phyloP scores from a whole-genome alignment of 1,140 invertebrate genomes.

The Sweltsa coloradensis region DNA sequence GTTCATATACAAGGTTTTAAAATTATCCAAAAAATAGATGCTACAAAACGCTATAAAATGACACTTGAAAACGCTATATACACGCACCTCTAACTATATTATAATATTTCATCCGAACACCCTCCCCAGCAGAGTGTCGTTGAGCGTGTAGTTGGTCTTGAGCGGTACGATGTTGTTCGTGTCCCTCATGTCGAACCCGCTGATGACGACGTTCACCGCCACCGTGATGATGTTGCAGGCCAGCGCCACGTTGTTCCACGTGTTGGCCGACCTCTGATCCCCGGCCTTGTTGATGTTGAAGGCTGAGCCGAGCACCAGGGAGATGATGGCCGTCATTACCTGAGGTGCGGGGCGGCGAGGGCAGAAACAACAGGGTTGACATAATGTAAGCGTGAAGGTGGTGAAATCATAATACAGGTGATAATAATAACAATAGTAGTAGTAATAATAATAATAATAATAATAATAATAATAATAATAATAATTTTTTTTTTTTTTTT shows the following conservation, averaged over 20 bases:
- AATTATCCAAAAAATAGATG: too few relatives aligned
- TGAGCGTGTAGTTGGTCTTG: background rate
- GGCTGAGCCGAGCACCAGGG: constrained; percentile 41
- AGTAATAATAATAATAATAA: too few relatives aligned
- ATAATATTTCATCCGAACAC: too few relatives aligned
- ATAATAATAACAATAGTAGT: constrained; percentile 18
- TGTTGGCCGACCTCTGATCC: constrained; percentile 42
- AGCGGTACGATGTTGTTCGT: background rate
- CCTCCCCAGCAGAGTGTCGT: too few relatives aligned
- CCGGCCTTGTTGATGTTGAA: constrained; percentile 47
- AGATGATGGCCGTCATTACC: constrained; percentile 45
- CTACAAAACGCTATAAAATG: too few relatives aligned
- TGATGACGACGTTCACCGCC: constrained; percentile 43
- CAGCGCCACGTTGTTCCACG: constrained; percentile 45
- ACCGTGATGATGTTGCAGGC: constrained; percentile 44
- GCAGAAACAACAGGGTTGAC: constrained; percentile 6
- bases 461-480: too few relatives aligned
- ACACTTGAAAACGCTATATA: too few relatives aligned
- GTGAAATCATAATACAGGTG: constrained; percentile 15
- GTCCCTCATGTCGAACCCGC: constrained; percentile 37
- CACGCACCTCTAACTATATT: too few relatives aligned
- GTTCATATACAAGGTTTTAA: too few relatives aligned
- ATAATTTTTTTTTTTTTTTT: too few relatives aligned
- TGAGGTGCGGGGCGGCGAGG: constrained; percentile 23
- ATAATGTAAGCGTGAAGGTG: background rate